These are phyloP conservation scores for Myotis vivesi DNA, from an alignment of 2,797 vertebrate species.

Conservation along the genomic window DNA sequence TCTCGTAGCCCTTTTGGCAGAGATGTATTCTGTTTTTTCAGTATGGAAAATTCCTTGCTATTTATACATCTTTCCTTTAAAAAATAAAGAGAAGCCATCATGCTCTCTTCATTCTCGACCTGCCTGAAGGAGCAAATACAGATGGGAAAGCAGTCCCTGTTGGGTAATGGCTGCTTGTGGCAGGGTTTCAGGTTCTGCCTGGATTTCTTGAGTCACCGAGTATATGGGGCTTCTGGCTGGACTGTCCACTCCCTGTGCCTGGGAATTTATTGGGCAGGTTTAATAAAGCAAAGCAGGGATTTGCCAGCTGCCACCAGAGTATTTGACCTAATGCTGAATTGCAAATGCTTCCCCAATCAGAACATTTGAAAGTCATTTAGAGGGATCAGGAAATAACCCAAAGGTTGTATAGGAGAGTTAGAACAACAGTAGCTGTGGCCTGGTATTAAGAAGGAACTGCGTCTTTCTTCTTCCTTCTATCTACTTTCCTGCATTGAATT, in stretches of 20 bases:
- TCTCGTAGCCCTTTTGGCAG: constrained; percentile 49
- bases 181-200: not conserved
- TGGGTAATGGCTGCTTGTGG: not conserved
- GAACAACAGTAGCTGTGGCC: not conserved
- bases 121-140: not conserved
- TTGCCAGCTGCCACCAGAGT: not conserved
- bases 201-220: not conserved
- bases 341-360: not conserved
- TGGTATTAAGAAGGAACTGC: not conserved
- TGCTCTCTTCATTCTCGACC: not conserved
- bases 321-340: not conserved
- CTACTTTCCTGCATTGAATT: not conserved
- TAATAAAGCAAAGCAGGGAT: not conserved
- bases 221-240: not conserved
- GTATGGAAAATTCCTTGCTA: constrained; percentile 43
- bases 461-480: not conserved
- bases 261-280: not conserved
- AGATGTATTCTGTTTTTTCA: constrained; percentile 43
- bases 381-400: not conserved
- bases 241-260: not conserved
- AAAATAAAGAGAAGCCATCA: constrained; percentile 55
- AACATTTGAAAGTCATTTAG: not conserved
- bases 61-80: constrained; percentile 57
- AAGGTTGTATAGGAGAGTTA: not conserved
- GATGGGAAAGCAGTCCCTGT: not conserved